A percentile compares a stretch with the other conserved stretches of the same genome.
Conservation (phyloP, 1,140 invertebrate genomes). For the Pissodes strobi region DNA sequence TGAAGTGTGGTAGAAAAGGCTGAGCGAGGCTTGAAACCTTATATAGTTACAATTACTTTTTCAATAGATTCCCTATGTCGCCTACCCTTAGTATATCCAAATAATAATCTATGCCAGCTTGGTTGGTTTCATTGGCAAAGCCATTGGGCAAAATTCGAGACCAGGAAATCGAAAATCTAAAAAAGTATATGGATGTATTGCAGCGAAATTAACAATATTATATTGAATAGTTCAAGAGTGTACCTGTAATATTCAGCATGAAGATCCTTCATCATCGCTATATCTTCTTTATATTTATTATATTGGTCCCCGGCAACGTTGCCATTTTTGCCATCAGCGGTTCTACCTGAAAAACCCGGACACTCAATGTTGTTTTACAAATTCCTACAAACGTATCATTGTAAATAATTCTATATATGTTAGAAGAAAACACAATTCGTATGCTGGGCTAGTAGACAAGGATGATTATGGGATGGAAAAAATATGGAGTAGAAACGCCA, state of each 20-base stretch:
- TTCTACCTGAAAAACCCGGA: conserved; percentile 50
- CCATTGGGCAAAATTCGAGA: conserved; percentile 60
- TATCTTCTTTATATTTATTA: conserved; percentile 52
- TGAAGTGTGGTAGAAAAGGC: background rate
- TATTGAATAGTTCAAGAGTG: no score
- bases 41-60: background rate
- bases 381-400: background rate
- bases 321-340: conserved; percentile 54
- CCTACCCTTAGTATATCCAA: conserved; percentile 1
- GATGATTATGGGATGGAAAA: background rate
- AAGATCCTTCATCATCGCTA: conserved; percentile 57
- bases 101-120: conserved; percentile 18
- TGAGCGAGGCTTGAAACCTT: background rate
- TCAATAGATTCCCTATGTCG: no score
- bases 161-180: conserved; percentile 67
- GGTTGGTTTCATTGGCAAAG: conserved; percentile 6
- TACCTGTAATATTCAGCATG: conserved; percentile 57
- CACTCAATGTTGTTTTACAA: conserved; percentile 21
- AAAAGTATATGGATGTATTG: no score
- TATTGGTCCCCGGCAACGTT: conserved; percentile 57
- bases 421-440: no score
- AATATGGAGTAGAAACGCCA: background rate
- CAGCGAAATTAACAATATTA: background rate
- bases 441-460: background rate
- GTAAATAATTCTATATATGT: background rate